These are phyloP conservation scores for Phaethornis superciliosus DNA, from an alignment of 2,113 vertebrate genomes.

Conservation along the genomic window DNA sequence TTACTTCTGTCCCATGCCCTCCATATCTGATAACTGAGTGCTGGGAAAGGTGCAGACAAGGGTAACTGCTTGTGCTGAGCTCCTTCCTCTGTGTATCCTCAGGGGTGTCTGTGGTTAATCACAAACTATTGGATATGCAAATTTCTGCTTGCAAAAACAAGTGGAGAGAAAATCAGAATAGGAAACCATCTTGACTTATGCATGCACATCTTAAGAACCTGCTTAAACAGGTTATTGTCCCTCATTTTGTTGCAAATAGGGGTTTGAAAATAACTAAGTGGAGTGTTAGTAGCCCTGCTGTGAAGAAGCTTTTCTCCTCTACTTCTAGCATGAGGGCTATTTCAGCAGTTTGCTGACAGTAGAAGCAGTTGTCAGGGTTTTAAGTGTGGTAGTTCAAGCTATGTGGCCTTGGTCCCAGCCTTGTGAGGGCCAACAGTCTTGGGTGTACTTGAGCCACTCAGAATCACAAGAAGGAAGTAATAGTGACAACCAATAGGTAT, in stretches of 20 bases:
- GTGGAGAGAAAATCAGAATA: neutral
- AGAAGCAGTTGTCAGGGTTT: neutral
- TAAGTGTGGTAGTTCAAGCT: neutral
- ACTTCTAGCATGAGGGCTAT: neutral
- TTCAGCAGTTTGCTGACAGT: neutral
- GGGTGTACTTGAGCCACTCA: neutral
- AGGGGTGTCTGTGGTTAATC: neutral
- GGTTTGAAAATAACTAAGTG: neutral
- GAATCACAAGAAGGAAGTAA: neutral
- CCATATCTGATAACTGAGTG: neutral
- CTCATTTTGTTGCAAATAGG: neutral
- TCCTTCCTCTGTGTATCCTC: neutral
- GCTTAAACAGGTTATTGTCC: neutral
- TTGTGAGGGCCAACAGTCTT: neutral
- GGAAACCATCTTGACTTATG: neutral
- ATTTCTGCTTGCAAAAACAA: neutral
- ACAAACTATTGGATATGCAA: neutral
- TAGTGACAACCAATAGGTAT: neutral
- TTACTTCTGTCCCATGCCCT: neutral
- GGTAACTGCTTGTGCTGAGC: neutral
- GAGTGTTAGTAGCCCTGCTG: neutral
- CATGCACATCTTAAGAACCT: neutral
- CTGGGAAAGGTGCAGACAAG: neutral
- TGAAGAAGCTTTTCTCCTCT: neutral
- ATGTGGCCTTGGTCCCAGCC: too few species aligned